These are phyloP conservation scores for Spodoptera picta DNA, from an alignment of 2,888 invertebrate species.

Conservation along the genomic window DNA sequence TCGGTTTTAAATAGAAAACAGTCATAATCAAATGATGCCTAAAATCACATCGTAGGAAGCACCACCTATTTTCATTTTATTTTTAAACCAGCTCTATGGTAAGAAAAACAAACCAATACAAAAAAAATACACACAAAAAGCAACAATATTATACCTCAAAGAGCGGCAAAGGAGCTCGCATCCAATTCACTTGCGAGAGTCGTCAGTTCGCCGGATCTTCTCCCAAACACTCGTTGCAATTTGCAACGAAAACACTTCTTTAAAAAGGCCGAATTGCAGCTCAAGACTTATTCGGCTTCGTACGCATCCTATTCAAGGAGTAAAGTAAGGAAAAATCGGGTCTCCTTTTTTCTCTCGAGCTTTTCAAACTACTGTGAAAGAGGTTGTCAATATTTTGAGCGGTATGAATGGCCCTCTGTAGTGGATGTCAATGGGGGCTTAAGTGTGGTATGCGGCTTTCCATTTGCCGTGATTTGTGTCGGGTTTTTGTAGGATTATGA, in stretches of 20 bases:
- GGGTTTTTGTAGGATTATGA: background rate
- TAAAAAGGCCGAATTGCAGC: conserved; percentile 60
- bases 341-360: conserved; percentile 79
- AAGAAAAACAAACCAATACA: background rate
- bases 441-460: conserved; percentile 71
- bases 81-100: too few species aligned
- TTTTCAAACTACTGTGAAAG: conserved; percentile 80
- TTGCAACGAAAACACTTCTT: conserved; percentile 72
- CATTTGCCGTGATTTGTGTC: conserved; percentile 60
- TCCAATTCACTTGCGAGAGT: conserved; percentile 45
- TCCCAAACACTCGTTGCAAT: conserved; percentile 71
- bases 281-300: conserved; percentile 75
- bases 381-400: conserved; percentile 87
- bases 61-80: too few species aligned
- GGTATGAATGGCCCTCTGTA: conserved; percentile 80
- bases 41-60: too few species aligned
- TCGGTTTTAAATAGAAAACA: too few species aligned
- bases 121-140: background rate
- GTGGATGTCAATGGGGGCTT: conserved; percentile 81
- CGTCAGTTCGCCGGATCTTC: conserved; percentile 43
- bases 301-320: conserved; percentile 78
- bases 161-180: conserved; percentile 34
- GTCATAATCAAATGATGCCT: too few species aligned
- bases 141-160: conserved; percentile 4
- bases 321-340: conserved; percentile 83